Evolutionary conservation across 2,797 vertebrate genomes (phyloP).

Genomic region (Pteronotus mesoamericanus): DNA sequence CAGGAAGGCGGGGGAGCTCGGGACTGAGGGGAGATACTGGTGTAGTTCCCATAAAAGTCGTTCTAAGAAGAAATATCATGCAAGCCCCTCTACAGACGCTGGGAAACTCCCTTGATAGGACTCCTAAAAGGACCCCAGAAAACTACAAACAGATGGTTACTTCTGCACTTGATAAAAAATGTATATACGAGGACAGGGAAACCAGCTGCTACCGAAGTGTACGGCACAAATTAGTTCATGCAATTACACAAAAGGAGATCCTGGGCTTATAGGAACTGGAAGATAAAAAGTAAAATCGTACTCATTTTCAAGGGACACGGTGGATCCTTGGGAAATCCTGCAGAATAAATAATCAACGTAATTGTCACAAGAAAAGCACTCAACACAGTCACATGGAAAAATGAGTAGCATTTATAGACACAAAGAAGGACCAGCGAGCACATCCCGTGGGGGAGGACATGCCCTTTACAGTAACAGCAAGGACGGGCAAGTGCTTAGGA

Average conservation of each 20-base stretch:
- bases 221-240: not conserved
- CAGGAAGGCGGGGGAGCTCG: not conserved
- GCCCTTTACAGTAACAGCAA: not conserved
- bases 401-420: accelerated
- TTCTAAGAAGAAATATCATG: not conserved
- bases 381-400: too few species aligned
- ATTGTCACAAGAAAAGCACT: too few species aligned
- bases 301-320: not conserved
- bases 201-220: too few species aligned
- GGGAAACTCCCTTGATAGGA: not conserved
- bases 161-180: too few species aligned
- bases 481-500: not conserved
- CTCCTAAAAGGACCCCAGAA: not conserved
- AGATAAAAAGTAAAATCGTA: not conserved
- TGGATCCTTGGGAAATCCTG: not conserved
- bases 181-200: too few species aligned
- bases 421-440: not conserved
- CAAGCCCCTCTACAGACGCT: not conserved
- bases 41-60: not conserved
- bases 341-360: too few species aligned
- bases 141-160: not conserved
- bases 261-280: too few species aligned
- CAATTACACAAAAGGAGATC: not conserved
- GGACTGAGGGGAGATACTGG: not conserved
- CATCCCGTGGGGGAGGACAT: not conserved